Evolutionary conservation across 2,888 invertebrate species (phyloP), one percentile per base, ranked within the genome.

Genomic region (Apoderus coryli): DNA sequence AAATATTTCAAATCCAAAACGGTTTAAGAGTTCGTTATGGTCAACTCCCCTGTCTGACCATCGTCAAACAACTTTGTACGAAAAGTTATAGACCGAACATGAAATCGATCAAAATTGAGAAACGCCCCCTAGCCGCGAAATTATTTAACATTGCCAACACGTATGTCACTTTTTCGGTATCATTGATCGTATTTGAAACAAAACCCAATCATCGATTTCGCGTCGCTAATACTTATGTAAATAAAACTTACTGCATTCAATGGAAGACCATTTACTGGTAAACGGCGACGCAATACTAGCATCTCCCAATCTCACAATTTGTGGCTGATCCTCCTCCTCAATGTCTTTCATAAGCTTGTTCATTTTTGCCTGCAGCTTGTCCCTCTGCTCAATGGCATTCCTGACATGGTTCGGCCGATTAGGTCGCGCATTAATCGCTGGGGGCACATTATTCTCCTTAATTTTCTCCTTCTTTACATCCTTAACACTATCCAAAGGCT

Each of bases 281-380:
- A 99, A 99, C 0, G 98, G 98, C 3, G 98, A 95, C 1, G 98
- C 98, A 34, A 99, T 96, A 45, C 92, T 93, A 3, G 98, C 98
- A 60, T 99, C 98, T 2, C 98, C 98, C 30, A 99, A 61, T 54
- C 93, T 81, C 1, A 99, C 95, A 26, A 98, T 67, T 44, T 85
- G 81, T 2, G 79, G 72, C 46, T 77, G 74, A 31, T 92, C 90
- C 37, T 77, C 76, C 34, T 89, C 88, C 42, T 92, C 88, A 39
- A 90, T 57, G 47, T 92, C 88, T 51, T 80, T 78, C 56, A 90
- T 64, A 37, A 85, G 65, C 46, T 72, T 70, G 39, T 79, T 72
- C 16, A 58, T 43, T 41, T 52, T 53, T 46, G 50, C 56, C 30
- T 52, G 48, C 23, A 51, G 26, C 30, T 42, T 42, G 10, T 52